Base-by-base conservation (phyloP, 2,888 invertebrate species). In the Standfussiana lucernea region DNA sequence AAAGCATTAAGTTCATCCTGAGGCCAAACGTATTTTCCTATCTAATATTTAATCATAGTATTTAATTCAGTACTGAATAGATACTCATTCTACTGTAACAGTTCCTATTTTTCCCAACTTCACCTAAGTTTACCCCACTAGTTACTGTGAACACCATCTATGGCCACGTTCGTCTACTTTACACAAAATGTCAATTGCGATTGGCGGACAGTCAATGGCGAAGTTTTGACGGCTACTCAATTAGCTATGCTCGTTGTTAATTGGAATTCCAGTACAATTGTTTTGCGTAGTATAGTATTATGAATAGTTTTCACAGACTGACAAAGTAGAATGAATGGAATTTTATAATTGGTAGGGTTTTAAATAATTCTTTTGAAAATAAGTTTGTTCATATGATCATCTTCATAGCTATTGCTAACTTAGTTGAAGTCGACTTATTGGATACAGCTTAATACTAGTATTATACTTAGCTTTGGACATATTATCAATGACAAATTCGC, bases 201-300 rank as follows among this genome's bases (percentile, higher is more conserved):
- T 24, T 71, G 35, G 62, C 42, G 28, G 40, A 15, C 45, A n/a
- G 40, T 67, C 42, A 64, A 32, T 64, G 32, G 50, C 64, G 45
- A 50, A 70, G 69, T 69, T 75, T 82, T 77, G 65, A 73, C 76
- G 66, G 65, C 15, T 56, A 32, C 65, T 71, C 67, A 80, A 85
- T 85, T 72, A 75, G 77, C 50, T 75, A 75, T 62, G 73, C 56
- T 53, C 32, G 67, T 47, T 56, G 50, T 61, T 78, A 77, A 76
- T 80, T 80, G 35, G 37, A 74, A 78, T 80, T 83, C 71, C 62
- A 77, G 28, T 47, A 47, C 64, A 65, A 59, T 68, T 65, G 45
- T 62, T 50, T 40, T 72, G 24, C 45, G 64, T 74, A 68, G 62
- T 71, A 59, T 35, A 40, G 42, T 32, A 50, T 71, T 68, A 21